Base-by-base conservation (phyloP, 2,888 invertebrate species). In the Rhimphoctona megacephalus region DNA sequence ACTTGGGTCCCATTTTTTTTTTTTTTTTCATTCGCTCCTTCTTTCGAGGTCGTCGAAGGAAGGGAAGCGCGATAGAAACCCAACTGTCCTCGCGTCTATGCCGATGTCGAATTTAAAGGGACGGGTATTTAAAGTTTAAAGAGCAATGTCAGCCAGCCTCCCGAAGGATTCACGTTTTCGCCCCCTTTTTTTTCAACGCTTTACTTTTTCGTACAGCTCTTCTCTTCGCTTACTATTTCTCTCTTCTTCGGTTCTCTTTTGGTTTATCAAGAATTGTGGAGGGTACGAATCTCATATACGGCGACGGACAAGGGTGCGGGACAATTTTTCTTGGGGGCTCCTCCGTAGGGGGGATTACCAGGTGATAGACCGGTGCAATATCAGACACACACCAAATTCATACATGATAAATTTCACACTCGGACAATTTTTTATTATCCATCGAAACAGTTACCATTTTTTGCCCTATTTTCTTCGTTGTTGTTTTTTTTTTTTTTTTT, bases 91-190 rank as follows among this genome's bases (percentile, higher is more conserved):
- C 30, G 54, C 81, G 78, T 83, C 78, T 86, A 67, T 81, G 70
- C 79, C 84, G 82, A 85, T 76, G 80, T 80, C 69, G 84, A 87
- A 89, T 89, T 89, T 89, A 89, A 89, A 89, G 88, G 88, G 87
- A 88, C 83, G 88, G 89, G 83, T 83, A 89, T 89, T 89, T 89
- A 89, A 89, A 89, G 82, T 89, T 89, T 89, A 89, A 89, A 89
- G 85, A 87, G 83, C 84, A 76, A 82, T 73, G 80, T 83, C 66
- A 64, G 76, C 33, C 85, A 79, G 85, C 86, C 46, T 84, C 74
- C 66, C 76, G 36, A 70, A 79, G 61, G 78, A 81, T 84, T 69
- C 73, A 84, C 30, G 54, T 70, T 74, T 69, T 77, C 76, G 54
- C 64, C 36, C 76, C 57, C 57, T 76, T 46, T 43, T 84, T 84